These are phyloP conservation scores for Rhagoletis pomonella DNA, from an alignment of 1,140 invertebrate genomes.

Conservation along the genomic window DNA sequence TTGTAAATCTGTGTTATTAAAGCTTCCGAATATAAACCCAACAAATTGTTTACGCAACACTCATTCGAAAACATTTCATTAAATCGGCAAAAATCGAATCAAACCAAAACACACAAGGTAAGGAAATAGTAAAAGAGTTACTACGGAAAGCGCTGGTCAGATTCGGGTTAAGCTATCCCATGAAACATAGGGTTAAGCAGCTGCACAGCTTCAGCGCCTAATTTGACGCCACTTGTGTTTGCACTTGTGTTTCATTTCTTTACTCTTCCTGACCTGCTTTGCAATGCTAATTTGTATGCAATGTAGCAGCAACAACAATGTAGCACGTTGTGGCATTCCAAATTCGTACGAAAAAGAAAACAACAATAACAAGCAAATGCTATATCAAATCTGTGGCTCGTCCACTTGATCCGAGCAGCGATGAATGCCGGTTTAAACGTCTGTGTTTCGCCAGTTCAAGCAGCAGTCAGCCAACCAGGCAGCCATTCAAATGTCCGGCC, in stretches of 20 bases:
- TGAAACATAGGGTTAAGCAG: too few species aligned
- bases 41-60: too few species aligned
- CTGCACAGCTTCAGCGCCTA: neutral
- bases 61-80: too few species aligned
- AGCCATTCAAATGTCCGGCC: constrained; percentile 33
- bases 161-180: too few species aligned
- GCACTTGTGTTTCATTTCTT: constrained; percentile 29
- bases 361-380: constrained; percentile 11
- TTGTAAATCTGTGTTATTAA: too few species aligned
- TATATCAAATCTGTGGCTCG: constrained; percentile 20
- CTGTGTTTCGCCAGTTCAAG: neutral
- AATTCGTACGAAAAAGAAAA: neutral
- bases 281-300: constrained; percentile 43
- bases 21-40: too few species aligned
- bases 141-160: too few species aligned
- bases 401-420: neutral
- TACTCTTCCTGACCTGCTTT: constrained; percentile 25
- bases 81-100: too few species aligned
- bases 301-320: constrained; percentile 22
- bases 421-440: neutral
- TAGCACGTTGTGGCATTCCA: neutral
- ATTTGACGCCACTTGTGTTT: constrained; percentile 27
- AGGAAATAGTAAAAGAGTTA: too few species aligned
- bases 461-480: too few species aligned
- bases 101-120: too few species aligned